Percentiles rank a stretch among this genome's conserved stretches.
phyloP scores from a whole-genome alignment of 2,888 invertebrate genomes.

The Troilus luridus region DNA sequence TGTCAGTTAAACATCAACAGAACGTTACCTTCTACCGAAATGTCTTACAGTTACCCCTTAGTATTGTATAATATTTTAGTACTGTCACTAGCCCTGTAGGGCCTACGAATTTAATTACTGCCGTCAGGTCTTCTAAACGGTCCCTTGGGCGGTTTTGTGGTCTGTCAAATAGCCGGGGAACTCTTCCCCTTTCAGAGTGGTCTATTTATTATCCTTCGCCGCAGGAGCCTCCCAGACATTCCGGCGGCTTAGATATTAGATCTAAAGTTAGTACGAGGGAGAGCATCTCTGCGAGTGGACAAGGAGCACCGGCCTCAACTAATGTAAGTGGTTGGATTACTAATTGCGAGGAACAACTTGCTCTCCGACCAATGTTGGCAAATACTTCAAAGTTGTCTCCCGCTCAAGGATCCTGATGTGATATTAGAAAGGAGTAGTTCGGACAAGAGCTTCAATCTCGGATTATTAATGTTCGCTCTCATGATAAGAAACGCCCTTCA shows the following conservation, averaged over 20 bases:
- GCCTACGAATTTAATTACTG: neutral
- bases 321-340: neutral
- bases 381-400: neutral
- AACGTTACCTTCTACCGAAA: neutral
- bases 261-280: neutral
- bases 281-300: neutral
- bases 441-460: neutral
- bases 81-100: neutral
- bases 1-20: too few species aligned
- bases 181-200: neutral
- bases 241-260: neutral
- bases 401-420: neutral
- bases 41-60: neutral
- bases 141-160: neutral
- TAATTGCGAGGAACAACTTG: conserved; percentile 4
- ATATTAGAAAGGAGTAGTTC: neutral
- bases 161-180: neutral
- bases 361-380: neutral
- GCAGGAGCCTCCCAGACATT: neutral
- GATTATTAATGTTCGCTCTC: neutral
- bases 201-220: conserved; percentile 3
- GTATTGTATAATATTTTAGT: neutral
- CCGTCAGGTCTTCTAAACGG: neutral
- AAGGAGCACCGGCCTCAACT: neutral
- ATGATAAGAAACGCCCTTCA: too few species aligned